phyloP scores from a whole-genome alignment of 2,797 vertebrate species.

The Melanogrammus aeglefinus region DNA sequence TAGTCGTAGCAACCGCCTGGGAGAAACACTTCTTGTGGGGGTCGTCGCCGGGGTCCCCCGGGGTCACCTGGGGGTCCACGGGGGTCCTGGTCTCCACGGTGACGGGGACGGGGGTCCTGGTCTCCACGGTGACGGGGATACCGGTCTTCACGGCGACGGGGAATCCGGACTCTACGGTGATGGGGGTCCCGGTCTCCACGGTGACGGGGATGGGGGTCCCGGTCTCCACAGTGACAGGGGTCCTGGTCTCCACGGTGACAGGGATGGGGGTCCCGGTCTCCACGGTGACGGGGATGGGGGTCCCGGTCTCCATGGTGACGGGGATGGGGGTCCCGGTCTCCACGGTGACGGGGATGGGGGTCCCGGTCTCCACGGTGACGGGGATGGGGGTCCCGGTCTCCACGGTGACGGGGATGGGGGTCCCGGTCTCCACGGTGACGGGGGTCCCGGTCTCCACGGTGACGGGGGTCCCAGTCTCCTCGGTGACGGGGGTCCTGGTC shows the following conservation, averaged over 20 bases:
- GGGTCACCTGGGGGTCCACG: constrained; percentile 62
- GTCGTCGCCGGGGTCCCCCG: constrained; percentile 19
- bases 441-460: constrained; percentile 84
- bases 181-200: constrained; percentile 76
- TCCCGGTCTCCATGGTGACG: constrained; percentile 96
- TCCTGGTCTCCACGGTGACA: constrained; percentile 85
- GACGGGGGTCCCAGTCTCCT: constrained; percentile 92
- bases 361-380: constrained; percentile 91
- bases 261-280: constrained; percentile 79
- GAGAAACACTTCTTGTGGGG: constrained; percentile 43
- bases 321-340: constrained; percentile 92
- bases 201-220: constrained; percentile 75
- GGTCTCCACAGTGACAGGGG: constrained; percentile 79
- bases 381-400: constrained; percentile 85
- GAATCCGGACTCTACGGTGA: constrained; percentile 94
- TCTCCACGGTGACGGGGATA: constrained; percentile 96
- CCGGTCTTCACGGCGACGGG: constrained; percentile 81
- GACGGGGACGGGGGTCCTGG: constrained; percentile 77
- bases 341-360: constrained; percentile 80
- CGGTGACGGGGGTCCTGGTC: constrained; percentile 92
- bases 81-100: constrained; percentile 76
- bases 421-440: constrained; percentile 97
- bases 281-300: constrained; percentile 60
- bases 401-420: constrained; percentile 49
- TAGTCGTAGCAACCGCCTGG: constrained; percentile 47